These are phyloP conservation scores for Mycteria americana DNA, from an alignment of 2,797 vertebrate genomes.

Conservation along the genomic window DNA sequence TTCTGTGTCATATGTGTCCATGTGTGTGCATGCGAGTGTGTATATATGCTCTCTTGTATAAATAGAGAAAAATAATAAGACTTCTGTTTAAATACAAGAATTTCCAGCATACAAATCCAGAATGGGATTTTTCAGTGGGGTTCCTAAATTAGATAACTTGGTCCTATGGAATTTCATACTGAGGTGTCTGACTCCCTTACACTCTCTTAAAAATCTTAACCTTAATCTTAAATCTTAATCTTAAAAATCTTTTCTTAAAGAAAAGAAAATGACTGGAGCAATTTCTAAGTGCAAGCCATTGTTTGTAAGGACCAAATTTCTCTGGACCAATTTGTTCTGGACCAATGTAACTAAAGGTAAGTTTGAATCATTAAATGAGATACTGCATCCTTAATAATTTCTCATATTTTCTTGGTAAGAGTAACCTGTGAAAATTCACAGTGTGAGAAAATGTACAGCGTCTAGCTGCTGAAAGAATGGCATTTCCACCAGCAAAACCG, in stretches of 20 bases:
- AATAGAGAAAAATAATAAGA: not conserved
- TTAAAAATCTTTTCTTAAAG: not conserved
- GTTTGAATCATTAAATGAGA: not conserved
- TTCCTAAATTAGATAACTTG: not conserved
- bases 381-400: not conserved
- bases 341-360: not conserved
- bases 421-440: not conserved
- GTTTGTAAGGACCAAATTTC: not conserved
- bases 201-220: not conserved
- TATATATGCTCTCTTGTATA: rapidly evolving
- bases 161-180: not conserved
- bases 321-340: not conserved
- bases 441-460: not conserved
- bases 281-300: not conserved
- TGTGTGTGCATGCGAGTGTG: not conserved
- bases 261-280: not conserved
- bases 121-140: not conserved
- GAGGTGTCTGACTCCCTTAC: not conserved
- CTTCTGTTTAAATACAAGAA: not conserved
- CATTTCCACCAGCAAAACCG: not conserved
- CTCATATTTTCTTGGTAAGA: not conserved
- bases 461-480: not conserved
- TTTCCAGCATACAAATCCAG: not conserved
- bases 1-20: not conserved
- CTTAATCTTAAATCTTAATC: not conserved